Conservation (phyloP, 2,888 invertebrate species). For the Disparrhopalites patrizii region DNA sequence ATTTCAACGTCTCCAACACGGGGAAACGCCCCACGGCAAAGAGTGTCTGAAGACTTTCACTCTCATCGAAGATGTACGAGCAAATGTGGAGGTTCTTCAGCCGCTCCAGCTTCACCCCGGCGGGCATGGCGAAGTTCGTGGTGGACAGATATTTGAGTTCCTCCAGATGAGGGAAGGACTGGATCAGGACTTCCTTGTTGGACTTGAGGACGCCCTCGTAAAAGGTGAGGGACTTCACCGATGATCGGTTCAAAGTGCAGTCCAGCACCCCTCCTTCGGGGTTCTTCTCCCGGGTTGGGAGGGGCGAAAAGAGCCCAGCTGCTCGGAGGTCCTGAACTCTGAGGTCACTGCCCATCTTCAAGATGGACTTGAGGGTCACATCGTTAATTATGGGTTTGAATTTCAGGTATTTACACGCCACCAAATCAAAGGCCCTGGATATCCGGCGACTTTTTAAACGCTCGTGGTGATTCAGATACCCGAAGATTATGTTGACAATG, state of each 20-base stretch:
- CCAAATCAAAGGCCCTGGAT: background rate
- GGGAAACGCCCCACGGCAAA: background rate
- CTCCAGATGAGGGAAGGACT: background rate
- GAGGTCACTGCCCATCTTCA: background rate
- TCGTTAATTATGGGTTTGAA: slow-evolving; percentile 5
- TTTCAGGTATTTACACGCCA: background rate
- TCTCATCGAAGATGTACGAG: slow-evolving; percentile 3
- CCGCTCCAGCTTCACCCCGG: background rate
- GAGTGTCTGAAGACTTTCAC: background rate
- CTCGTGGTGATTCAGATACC: background rate
- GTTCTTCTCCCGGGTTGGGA: background rate
- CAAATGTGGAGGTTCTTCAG: slow-evolving; percentile 4
- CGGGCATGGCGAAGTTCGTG: background rate
- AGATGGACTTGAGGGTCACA: background rate
- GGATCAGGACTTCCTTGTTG: background rate
- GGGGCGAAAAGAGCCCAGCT: background rate
- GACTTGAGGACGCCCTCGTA: background rate
- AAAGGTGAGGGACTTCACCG: slow-evolving; percentile 3
- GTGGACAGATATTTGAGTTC: background rate
- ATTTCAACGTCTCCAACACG: background rate
- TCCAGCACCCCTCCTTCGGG: background rate
- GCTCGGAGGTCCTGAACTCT: background rate
- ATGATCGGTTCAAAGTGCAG: background rate
- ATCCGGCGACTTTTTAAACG: background rate
- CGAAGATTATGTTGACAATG: background rate